These are phyloP conservation scores for Paracyclopina nana DNA, from an alignment of 1,140 invertebrate species.

Conservation along the genomic window DNA sequence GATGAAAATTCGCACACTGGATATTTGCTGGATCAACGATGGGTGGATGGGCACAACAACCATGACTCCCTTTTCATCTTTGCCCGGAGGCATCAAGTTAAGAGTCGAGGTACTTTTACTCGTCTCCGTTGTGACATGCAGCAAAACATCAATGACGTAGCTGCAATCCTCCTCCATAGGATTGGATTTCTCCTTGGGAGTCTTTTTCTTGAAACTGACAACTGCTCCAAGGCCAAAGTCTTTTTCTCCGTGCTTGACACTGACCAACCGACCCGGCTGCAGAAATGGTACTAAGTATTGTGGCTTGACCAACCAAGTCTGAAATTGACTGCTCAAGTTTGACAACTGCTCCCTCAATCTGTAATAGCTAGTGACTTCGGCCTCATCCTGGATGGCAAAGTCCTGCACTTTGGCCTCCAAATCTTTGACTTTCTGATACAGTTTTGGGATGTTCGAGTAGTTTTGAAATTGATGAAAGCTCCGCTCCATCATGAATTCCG, in stretches of 20 bases:
- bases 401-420: conserved; percentile 15
- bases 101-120: not conserved
- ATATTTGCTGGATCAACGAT: conserved; percentile 61
- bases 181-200: conserved; percentile 15
- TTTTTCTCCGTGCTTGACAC: conserved; percentile 64
- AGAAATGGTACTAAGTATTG: conserved; percentile 79
- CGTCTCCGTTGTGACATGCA: conserved; percentile 15
- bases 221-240: conserved; percentile 93
- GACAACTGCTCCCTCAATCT: conserved; percentile 61
- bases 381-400: conserved; percentile 43
- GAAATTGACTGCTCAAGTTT: conserved; percentile 46
- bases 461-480: conserved; percentile 99
- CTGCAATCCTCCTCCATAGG: conserved; percentile 36
- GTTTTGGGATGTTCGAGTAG: conserved; percentile 71
- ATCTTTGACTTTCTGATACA: conserved; percentile 39
- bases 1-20: conserved; percentile 69
- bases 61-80: conserved; percentile 49
- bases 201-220: conserved; percentile 68
- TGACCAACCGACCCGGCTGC: conserved; percentile 74
- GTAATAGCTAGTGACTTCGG: conserved; percentile 55
- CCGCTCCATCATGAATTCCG: conserved; percentile 95
- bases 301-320: conserved; percentile 57
- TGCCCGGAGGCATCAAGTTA: conserved; percentile 22
- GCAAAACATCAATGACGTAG: conserved; percentile 27
- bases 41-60: conserved; percentile 71